Evolutionary conservation across 2,113 vertebrate species (phyloP).

Genomic region (Alosa alosa): DNA sequence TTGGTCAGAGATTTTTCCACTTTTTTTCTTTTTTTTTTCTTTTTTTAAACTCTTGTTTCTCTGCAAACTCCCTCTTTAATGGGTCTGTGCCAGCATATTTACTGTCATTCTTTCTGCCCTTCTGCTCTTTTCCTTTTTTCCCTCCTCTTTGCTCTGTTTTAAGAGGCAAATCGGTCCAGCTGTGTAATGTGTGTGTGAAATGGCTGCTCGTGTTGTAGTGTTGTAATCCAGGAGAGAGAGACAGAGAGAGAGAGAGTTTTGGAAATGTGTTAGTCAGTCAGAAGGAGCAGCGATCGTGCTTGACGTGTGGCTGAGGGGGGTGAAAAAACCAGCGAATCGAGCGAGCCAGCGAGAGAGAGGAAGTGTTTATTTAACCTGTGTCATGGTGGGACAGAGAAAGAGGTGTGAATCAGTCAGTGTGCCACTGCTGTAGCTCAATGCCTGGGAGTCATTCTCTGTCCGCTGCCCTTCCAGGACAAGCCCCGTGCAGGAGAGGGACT

Average conservation of each 20-base stretch:
- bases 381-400: not conserved
- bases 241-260: not conserved
- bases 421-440: not conserved
- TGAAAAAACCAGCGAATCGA: not conserved
- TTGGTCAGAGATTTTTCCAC: constrained; percentile 60
- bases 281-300: not conserved
- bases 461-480: constrained; percentile 22
- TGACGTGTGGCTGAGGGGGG: not conserved
- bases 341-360: not conserved
- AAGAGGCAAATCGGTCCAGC: constrained; percentile 57
- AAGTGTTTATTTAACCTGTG: constrained; percentile 20
- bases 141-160: constrained; percentile 31
- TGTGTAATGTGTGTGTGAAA: constrained; percentile 48
- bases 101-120: constrained; percentile 42
- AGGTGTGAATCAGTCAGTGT: constrained; percentile 12
- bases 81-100: constrained; percentile 46
- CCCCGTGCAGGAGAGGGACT: constrained; percentile 19
- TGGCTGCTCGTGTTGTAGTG: constrained; percentile 59
- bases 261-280: constrained; percentile 10
- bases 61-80: constrained; percentile 30
- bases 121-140: constrained; percentile 28
- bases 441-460: not conserved
- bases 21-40: not conserved
- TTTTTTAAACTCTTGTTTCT: constrained; percentile 39
- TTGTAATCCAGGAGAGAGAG: constrained; percentile 13